Evolutionary conservation across 2,888 invertebrate genomes (phyloP).

Genomic region (Saturnia pavonia): DNA sequence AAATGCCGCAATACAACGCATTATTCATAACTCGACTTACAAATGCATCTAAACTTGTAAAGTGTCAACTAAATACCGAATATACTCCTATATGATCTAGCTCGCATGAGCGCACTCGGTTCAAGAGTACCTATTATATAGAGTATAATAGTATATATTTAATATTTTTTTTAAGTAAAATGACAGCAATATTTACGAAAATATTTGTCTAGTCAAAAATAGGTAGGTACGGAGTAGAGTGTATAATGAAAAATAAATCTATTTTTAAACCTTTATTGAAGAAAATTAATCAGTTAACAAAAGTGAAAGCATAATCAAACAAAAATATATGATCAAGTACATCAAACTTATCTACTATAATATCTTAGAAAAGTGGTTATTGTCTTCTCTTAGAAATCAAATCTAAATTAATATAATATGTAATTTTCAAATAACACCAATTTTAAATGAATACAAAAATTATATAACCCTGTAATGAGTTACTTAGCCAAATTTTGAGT

Average conservation of each 20-base stretch:
- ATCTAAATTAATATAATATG: not conserved
- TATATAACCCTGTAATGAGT: too few relatives aligned
- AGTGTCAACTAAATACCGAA: too few relatives aligned
- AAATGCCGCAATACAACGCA: too few relatives aligned
- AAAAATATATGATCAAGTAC: not conserved
- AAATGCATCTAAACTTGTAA: too few relatives aligned
- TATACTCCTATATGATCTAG: too few relatives aligned
- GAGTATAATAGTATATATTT: too few relatives aligned
- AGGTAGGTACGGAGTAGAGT: not conserved
- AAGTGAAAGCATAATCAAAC: not conserved
- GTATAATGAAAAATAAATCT: conserved; percentile 2
- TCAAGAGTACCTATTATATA: too few relatives aligned
- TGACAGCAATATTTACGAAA: not conserved
- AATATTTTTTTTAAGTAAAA: too few relatives aligned
- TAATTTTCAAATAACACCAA: not conserved
- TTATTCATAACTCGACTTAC: too few relatives aligned
- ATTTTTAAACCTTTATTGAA: conserved; percentile 10
- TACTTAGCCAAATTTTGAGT: too few relatives aligned
- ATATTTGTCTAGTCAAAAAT: not conserved
- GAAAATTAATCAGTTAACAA: not conserved
- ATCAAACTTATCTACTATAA: not conserved
- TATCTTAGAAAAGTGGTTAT: not conserved
- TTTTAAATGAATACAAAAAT: not conserved
- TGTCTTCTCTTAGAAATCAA: not conserved
- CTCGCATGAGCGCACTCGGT: too few relatives aligned